A percentile compares a stretch with the other conserved stretches of the same genome.
phyloP scores from a whole-genome alignment of 2,797 vertebrate genomes.

The Nyctalus aviator region DNA sequence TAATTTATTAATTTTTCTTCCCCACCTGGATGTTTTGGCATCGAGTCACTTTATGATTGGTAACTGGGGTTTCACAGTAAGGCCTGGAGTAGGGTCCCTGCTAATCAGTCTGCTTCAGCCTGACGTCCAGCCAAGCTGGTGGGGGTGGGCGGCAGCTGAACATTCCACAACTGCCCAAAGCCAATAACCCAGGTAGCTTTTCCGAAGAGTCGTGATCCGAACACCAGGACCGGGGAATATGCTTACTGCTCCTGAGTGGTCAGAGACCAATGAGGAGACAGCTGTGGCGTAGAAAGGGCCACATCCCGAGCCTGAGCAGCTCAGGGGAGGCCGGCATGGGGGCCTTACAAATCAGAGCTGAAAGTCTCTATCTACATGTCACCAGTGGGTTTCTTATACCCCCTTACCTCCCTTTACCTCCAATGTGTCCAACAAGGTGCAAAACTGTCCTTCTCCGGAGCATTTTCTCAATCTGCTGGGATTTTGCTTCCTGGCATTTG shows the following conservation, averaged over 20 bases:
- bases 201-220: neutral
- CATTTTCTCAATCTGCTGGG: neutral
- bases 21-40: slow-evolving; percentile 83
- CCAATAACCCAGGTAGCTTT: neutral
- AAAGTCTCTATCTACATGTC: neutral
- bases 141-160: neutral
- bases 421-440: neutral
- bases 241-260: neutral
- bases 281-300: neutral
- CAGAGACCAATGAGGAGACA: neutral
- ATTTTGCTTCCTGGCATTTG: neutral
- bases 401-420: too few relatives aligned
- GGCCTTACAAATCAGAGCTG: neutral
- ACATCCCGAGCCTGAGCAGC: neutral
- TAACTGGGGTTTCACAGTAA: slow-evolving; percentile 58
- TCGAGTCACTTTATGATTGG: slow-evolving; percentile 70
- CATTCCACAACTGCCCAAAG: neutral
- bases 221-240: neutral
- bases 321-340: neutral
- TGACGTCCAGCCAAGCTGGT: slow-evolving; percentile 58
- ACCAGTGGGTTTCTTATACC: neutral
- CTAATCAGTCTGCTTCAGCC: slow-evolving; percentile 52
- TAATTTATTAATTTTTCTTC: slow-evolving; percentile 83
- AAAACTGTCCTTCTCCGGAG: neutral
- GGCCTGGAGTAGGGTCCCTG: slow-evolving; percentile 26